Percentiles rank a stretch among this genome's conserved stretches.
phyloP scores from a whole-genome alignment of 2,113 vertebrate genomes.

The Chauna torquata region DNA sequence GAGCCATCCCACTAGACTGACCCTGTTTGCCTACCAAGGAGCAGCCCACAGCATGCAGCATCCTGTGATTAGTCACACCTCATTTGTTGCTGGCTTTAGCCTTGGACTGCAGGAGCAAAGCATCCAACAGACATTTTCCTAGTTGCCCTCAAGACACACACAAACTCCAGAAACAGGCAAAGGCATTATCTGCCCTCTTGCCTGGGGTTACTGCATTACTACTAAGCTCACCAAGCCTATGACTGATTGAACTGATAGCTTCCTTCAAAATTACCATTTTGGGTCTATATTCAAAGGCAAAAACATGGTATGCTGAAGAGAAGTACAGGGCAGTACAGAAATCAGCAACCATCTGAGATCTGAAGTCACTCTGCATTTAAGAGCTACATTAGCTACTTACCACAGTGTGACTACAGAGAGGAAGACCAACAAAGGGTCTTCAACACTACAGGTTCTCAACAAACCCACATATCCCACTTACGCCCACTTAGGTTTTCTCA shows the following conservation, averaged over 20 bases:
- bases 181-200: not conserved
- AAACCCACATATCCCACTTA: not conserved
- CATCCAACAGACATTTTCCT: not conserved
- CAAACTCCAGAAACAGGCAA: not conserved
- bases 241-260: not conserved
- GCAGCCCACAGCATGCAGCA: not conserved
- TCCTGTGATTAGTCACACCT: not conserved
- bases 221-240: not conserved
- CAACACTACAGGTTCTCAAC: not conserved
- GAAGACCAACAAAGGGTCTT: not conserved
- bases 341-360: not conserved
- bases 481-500: not conserved
- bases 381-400: not conserved
- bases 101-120: not conserved
- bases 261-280: not conserved
- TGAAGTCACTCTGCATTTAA: not conserved
- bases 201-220: not conserved
- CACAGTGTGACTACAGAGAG: not conserved
- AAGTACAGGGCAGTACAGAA: not conserved
- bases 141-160: not conserved
- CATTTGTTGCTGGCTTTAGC: not conserved
- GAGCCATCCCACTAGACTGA: not conserved
- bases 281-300: not conserved
- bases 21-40: not conserved
- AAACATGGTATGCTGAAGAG: not conserved